Evolutionary conservation across 2,797 vertebrate species (phyloP).

Genomic region (Mionectes olivaceus): DNA sequence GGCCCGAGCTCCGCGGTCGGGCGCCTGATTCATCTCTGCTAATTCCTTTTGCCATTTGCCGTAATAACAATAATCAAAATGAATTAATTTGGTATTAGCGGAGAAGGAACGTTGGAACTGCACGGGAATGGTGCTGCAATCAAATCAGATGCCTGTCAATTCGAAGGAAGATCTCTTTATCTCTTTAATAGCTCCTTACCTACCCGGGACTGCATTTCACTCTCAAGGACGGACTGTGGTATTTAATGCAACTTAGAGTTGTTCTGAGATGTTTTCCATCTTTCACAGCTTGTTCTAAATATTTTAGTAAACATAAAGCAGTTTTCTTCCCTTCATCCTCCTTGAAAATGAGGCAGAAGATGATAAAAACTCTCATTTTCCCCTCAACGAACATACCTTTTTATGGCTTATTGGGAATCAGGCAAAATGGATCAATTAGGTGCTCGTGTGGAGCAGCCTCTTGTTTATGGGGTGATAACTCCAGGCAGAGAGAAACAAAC

Average conservation of each 20-base stretch:
- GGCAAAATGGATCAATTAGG: slow-evolving; percentile 55
- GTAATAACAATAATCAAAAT: slow-evolving; percentile 57
- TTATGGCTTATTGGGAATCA: slow-evolving; percentile 49
- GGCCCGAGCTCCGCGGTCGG: neutral
- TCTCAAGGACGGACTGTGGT: neutral
- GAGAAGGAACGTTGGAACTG: slow-evolving; percentile 8
- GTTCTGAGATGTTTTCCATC: neutral
- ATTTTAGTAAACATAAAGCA: slow-evolving; percentile 43
- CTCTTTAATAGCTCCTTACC: slow-evolving; percentile 34
- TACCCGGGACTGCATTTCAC: neutral
- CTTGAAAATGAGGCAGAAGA: slow-evolving; percentile 20
- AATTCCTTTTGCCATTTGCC: slow-evolving; percentile 22
- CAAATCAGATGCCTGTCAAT: slow-evolving; percentile 10
- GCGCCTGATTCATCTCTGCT: slow-evolving; percentile 10
- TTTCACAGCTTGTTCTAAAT: slow-evolving; percentile 38
- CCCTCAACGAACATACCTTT: neutral
- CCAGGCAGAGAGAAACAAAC: neutral
- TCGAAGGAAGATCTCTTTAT: slow-evolving; percentile 30
- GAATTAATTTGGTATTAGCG: slow-evolving; percentile 59
- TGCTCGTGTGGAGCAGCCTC: slow-evolving; percentile 3
- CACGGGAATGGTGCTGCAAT: slow-evolving; percentile 39
- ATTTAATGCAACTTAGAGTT: slow-evolving; percentile 17
- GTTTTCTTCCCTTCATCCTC: neutral
- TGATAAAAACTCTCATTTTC: slow-evolving; percentile 29
- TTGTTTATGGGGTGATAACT: slow-evolving; percentile 51